Conservation (phyloP, 1,140 invertebrate species). For the Chrysopa pallens region DNA sequence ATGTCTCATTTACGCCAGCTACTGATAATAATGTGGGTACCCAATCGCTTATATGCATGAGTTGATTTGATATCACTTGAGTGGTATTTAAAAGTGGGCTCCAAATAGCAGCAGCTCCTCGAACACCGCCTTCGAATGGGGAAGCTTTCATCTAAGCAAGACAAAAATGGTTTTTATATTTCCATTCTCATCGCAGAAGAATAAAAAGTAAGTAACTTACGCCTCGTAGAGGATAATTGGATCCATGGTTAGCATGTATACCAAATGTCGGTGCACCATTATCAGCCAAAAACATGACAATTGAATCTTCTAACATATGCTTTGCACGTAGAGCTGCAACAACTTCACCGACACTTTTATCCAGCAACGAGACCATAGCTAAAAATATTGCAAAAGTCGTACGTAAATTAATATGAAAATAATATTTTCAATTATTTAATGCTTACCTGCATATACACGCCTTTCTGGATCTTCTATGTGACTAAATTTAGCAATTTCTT, state of each 20-base stretch:
- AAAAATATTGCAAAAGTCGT: too few species aligned
- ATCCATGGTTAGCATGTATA: slow-evolving; percentile 55
- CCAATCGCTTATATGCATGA: slow-evolving; percentile 77
- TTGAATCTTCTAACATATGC: slow-evolving; percentile 50
- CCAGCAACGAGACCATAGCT: slow-evolving; percentile 78
- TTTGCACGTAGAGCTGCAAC: slow-evolving; percentile 44
- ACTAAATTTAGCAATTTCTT: slow-evolving; percentile 52
- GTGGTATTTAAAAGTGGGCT: slow-evolving; percentile 39
- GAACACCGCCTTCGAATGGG: slow-evolving; percentile 72
- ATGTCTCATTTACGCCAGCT: slow-evolving; percentile 27
- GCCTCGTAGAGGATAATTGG: slow-evolving; percentile 75
- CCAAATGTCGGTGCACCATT: slow-evolving; percentile 63
- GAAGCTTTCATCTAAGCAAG: slow-evolving; percentile 47
- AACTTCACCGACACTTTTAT: slow-evolving; percentile 66
- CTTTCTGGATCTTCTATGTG: slow-evolving; percentile 58
- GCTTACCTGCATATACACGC: slow-evolving; percentile 56
- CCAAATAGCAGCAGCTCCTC: slow-evolving; percentile 63
- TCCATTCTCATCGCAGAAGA: too few species aligned
- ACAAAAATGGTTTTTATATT: slow-evolving; percentile 7
- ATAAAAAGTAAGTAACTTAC: slow-evolving; percentile 29
- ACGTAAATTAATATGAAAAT: not conserved
- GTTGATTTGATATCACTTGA: slow-evolving; percentile 44
- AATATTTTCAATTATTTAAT: not conserved
- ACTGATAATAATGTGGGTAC: slow-evolving; percentile 59
- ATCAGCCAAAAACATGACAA: slow-evolving; percentile 59